Evolutionary conservation across 2,888 invertebrate species (phyloP).

Genomic region (Diachrysia chrysitis): DNA sequence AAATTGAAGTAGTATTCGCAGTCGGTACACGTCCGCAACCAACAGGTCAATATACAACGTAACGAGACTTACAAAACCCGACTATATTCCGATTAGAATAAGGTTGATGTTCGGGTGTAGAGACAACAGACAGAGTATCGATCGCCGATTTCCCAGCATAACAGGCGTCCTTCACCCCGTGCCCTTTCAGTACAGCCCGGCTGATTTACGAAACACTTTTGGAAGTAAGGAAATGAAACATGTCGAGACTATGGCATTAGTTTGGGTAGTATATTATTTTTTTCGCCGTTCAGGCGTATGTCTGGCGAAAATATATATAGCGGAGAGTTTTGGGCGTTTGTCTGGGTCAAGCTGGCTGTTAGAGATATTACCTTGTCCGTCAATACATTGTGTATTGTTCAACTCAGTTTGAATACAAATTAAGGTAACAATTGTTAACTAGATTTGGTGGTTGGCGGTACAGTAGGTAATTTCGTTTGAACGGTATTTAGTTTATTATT

Average conservation of each 20-base stretch:
- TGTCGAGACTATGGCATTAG: conserved; percentile 30
- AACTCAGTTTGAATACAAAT: conserved; percentile 26
- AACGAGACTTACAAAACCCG: conserved; percentile 13
- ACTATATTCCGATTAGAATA: conserved; percentile 38
- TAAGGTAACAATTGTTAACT: neutral
- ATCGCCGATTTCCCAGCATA: conserved; percentile 74
- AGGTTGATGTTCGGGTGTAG: conserved; percentile 55
- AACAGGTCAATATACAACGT: conserved; percentile 67
- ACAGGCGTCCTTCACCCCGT: conserved; percentile 84
- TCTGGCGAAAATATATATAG: conserved; percentile 54
- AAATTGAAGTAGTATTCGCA: conserved; percentile 61
- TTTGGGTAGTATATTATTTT: conserved; percentile 39
- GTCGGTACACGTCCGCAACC: conserved; percentile 68
- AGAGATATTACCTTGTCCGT: conserved; percentile 25
- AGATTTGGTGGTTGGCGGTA: neutral
- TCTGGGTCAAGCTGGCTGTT: conserved; percentile 47
- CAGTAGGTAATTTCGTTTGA: too few species aligned
- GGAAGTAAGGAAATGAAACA: conserved; percentile 46
- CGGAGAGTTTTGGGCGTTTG: conserved; percentile 39
- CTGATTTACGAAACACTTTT: conserved; percentile 63
- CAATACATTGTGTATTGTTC: conserved; percentile 31
- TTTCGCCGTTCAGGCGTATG: conserved; percentile 40
- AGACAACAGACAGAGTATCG: conserved; percentile 72
- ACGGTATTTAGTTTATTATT: too few species aligned
- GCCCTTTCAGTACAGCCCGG: conserved; percentile 77